Evolutionary conservation across 2,113 vertebrate species (phyloP).

Genomic region (Toxotes jaculatrix): DNA sequence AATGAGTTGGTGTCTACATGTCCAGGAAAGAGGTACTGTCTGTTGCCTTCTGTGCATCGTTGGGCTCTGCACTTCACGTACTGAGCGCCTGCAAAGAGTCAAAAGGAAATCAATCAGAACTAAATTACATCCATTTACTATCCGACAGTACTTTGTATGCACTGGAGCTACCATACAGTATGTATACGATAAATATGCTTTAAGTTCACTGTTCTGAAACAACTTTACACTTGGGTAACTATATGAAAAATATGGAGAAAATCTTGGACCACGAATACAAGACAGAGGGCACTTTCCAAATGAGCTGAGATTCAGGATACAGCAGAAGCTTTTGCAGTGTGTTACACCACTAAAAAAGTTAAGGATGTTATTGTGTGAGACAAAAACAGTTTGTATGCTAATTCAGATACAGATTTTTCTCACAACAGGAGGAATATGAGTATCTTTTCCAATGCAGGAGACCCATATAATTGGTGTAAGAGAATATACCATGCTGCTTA

Average conservation of each 20-base stretch:
- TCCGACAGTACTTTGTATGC: slow-evolving; percentile 33
- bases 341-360: slow-evolving; percentile 31
- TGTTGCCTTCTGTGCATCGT: slow-evolving; percentile 89
- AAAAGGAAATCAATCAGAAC: slow-evolving; percentile 61
- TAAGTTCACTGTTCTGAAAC: slow-evolving; percentile 17
- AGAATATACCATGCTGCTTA: slow-evolving; percentile 60
- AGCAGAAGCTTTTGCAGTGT: slow-evolving; percentile 14
- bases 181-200: slow-evolving; percentile 25
- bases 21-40: slow-evolving; percentile 89
- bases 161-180: slow-evolving; percentile 21
- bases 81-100: slow-evolving; percentile 87
- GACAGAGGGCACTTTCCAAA: slow-evolving; percentile 12
- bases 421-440: slow-evolving; percentile 36
- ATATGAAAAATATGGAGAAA: not conserved
- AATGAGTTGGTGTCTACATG: slow-evolving; percentile 94
- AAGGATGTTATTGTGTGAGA: slow-evolving; percentile 36
- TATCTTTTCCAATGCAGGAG: slow-evolving; percentile 41
- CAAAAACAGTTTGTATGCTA: slow-evolving; percentile 43
- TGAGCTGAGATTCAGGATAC: slow-evolving; percentile 16
- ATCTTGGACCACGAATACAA: slow-evolving; percentile 4
- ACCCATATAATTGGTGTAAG: slow-evolving; percentile 67
- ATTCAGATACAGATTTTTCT: slow-evolving; percentile 51
- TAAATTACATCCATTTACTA: slow-evolving; percentile 60
- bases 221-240: slow-evolving; percentile 21
- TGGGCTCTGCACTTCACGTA: slow-evolving; percentile 95